Percentiles rank a stretch among this genome's conserved stretches.
phyloP scores from a whole-genome alignment of 2,888 invertebrate species.

The Drepanosiphum platanoidis region DNA sequence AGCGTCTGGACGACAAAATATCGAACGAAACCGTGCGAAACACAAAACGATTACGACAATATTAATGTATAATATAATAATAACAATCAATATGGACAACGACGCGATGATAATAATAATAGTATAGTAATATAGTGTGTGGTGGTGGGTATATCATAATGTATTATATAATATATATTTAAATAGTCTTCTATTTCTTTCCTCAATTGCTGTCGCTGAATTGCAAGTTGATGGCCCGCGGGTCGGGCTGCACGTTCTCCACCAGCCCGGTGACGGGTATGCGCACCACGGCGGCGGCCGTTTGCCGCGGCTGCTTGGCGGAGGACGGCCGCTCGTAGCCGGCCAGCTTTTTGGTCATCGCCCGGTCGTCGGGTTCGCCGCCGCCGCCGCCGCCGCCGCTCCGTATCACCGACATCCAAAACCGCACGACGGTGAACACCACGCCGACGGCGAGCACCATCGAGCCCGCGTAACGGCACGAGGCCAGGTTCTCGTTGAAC shows the following conservation, averaged over 20 bases:
- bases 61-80: background rate
- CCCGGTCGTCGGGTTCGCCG: background rate
- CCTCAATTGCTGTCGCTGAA: slow-evolving; percentile 4
- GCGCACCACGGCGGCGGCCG: background rate
- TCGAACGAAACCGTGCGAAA: background rate
- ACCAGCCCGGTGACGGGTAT: slow-evolving; percentile 44
- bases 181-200: background rate
- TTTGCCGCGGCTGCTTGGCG: background rate
- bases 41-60: background rate
- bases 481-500: slow-evolving; percentile 36
- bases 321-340: background rate
- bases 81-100: background rate
- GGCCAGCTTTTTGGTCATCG: background rate
- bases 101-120: background rate
- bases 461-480: slow-evolving; percentile 43
- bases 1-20: too few species aligned
- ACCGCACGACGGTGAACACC: slow-evolving; percentile 56
- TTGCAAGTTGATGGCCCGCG: slow-evolving; percentile 4
- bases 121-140: background rate
- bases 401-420: slow-evolving; percentile 48
- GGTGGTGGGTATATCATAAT: background rate
- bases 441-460: slow-evolving; percentile 45
- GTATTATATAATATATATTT: background rate
- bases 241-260: slow-evolving; percentile 46
- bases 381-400: background rate